Base-by-base conservation (phyloP, 2,888 invertebrate species). In the Litoditis marina region DNA sequence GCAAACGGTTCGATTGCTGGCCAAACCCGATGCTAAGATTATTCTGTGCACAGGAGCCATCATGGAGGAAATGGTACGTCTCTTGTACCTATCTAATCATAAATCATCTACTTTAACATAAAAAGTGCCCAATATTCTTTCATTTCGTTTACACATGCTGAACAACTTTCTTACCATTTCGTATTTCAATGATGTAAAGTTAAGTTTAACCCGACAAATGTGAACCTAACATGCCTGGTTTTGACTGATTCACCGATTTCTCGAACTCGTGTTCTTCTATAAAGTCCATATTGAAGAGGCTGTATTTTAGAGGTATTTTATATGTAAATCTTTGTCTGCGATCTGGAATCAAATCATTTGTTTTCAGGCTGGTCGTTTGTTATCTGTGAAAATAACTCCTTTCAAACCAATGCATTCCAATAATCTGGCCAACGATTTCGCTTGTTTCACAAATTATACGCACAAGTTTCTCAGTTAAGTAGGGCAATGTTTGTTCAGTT, bases 371-470 rank as follows among this genome's bases (percentile, higher is more conserved):
- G 84, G 86, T 22, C 86, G 86, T 65, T 83, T 90, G 28, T 84
- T 94, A 19, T 84, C 86, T 44, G 84, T 92, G 46, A 87, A 88
- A 42, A 76, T 72, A 78, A 90, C 89, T 69, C 78, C 83, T 7
- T 94, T 92, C 83, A 85, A 87, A 74, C 94, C 94, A 0, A 87
- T 86, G 59, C 95, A 95, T 84, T 88, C 88, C 77, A 92, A 91
- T 76, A 92, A 93, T 85, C 87, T 95, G 80, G 92, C 90, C 0
- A 95, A 95, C 85, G 91, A 92, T 84, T 95, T 95, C 86, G 88
- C 88, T 52, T 92, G 93, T 85, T 95, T 88, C 85, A 88, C 92
- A 49, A 94, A 94, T 86, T 94, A 78, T 57, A 49, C 51, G 8
- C 69, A 72, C 2, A 46, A 57, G 27, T 57, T 46, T 36, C n/a